These are phyloP conservation scores for Andrena hattorfiana DNA, from an alignment of 2,888 invertebrate genomes.

Conservation along the genomic window DNA sequence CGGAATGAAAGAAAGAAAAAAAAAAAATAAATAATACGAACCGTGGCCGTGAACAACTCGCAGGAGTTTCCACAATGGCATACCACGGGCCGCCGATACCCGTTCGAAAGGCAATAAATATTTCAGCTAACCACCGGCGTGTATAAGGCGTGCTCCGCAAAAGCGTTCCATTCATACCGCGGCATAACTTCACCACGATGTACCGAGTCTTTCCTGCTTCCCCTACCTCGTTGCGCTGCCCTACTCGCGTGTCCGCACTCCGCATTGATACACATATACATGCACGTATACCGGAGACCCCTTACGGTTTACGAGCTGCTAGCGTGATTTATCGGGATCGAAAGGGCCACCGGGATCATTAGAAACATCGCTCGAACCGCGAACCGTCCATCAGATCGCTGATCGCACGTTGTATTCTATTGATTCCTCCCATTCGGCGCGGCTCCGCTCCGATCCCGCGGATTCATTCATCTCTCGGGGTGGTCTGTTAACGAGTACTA, in stretches of 20 bases:
- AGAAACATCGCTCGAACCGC: constrained; percentile 67
- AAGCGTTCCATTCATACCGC: constrained; percentile 80
- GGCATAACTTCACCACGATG: constrained; percentile 67
- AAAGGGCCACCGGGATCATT: constrained; percentile 75
- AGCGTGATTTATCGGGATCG: constrained; percentile 82
- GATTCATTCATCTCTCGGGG: constrained; percentile 16
- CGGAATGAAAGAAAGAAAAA: too few relatives aligned
- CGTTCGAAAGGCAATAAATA: constrained; percentile 81
- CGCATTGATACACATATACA: constrained; percentile 66
- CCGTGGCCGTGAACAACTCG: constrained; percentile 54
- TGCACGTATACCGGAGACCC: constrained; percentile 49
- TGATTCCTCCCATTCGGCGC: constrained; percentile 27
- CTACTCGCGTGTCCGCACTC: constrained; percentile 51
- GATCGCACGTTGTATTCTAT: constrained; percentile 17
- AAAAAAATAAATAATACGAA: constrained; percentile 35
- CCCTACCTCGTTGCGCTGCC: constrained; percentile 30
- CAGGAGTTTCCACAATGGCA: constrained; percentile 73
- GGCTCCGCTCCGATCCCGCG: not conserved
- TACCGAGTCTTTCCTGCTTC: constrained; percentile 56
- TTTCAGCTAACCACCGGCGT: constrained; percentile 76
- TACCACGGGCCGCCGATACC: constrained; percentile 72
- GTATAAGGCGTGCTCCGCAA: constrained; percentile 79
- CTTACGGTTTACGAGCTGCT: constrained; percentile 75
- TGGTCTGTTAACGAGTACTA: constrained; percentile 15
- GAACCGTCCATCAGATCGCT: constrained; percentile 48